phyloP scores from a whole-genome alignment of 2,888 invertebrate genomes.

The Hypomecis atomaria region DNA sequence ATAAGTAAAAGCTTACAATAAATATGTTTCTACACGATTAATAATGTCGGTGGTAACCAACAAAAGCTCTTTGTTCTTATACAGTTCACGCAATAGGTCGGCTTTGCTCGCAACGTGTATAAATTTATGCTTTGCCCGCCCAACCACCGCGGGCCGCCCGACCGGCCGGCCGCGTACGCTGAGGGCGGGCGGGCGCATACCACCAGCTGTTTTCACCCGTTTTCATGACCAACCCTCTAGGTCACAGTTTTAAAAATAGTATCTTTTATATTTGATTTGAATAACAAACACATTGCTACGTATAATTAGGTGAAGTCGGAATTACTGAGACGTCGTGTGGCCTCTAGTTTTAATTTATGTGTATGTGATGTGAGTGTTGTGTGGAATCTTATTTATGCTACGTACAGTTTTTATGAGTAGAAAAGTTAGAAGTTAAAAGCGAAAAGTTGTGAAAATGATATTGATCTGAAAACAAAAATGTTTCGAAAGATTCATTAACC shows the following conservation, averaged over 20 bases:
- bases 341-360: conserved; percentile 36
- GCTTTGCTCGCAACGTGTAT: conserved; percentile 48
- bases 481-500: too few species aligned
- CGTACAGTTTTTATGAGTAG: background rate
- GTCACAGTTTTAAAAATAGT: conserved; percentile 61
- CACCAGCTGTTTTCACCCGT: conserved; percentile 47
- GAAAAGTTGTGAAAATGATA: too few species aligned
- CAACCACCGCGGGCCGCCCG: conserved; percentile 38
- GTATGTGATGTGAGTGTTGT: conserved; percentile 23
- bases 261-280: conserved; percentile 49
- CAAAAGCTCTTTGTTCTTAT: conserved; percentile 61
- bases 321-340: conserved; percentile 33
- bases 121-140: conserved; percentile 57
- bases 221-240: conserved; percentile 50
- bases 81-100: conserved; percentile 62
- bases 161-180: conserved; percentile 36
- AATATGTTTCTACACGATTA: conserved; percentile 37
- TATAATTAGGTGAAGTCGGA: conserved; percentile 42
- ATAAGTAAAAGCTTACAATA: conserved; percentile 28
- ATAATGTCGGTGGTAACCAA: conserved; percentile 41
- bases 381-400: conserved; percentile 24
- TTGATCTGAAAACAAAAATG: too few species aligned
- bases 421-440: background rate
- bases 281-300: conserved; percentile 43
- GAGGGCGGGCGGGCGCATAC: conserved; percentile 35